Evolutionary conservation across 2,888 invertebrate genomes (phyloP), one percentile per base, ranked within the genome.

Genomic region (Adineta ricciae): DNA sequence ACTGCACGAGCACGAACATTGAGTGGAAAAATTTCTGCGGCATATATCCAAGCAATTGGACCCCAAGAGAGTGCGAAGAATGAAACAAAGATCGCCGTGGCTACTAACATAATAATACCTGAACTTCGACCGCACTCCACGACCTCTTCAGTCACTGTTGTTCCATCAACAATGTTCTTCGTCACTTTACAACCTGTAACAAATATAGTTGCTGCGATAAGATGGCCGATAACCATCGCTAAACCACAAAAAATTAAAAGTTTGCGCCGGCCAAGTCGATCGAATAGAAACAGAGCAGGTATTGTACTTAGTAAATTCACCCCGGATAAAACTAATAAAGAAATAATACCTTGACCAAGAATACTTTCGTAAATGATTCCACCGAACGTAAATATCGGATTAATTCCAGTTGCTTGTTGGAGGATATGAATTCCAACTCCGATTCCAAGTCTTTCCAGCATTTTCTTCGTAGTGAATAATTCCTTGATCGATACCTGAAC

Each of bases 371-470:
- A 73, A 38, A 73, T 73, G 24, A 73, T 73, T 9, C 73, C 73
- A 73, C 73, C 73, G 21, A 73, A 73, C 24, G 73, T 73, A 73
- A 73, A 73, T 36, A 73, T 73, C 1, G 73, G 73, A 73, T 73
- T 73, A 2, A 73, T 73, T 38, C 73, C 73, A 21, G 73, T 73
- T 38, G 73, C 73, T 24, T 73, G 73, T 73, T 73, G 73, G 36
- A 73, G 24, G 21, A 73, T 41, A 38, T 73, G 73, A 38, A 73
- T 38, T 1, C 73, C 73, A 7, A 73, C 38, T 38, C 73, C 73
- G 38, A 73, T 21, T 21, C 73, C 73, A 38, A 73, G 73, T 73
- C 73, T 8, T 73, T 73, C 14, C 36, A 73, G 73, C 73, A 73
- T 73, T 73, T 36, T 36, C 16, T 73, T 73, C 8, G 73, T 73